Evolutionary conservation across 30 jellyfish, hydroid and myxozoan species (phyloP), one percentile per base, ranked within the genome.

Genomic region (Aurelia aurita complex sp. Pacific): DNA sequence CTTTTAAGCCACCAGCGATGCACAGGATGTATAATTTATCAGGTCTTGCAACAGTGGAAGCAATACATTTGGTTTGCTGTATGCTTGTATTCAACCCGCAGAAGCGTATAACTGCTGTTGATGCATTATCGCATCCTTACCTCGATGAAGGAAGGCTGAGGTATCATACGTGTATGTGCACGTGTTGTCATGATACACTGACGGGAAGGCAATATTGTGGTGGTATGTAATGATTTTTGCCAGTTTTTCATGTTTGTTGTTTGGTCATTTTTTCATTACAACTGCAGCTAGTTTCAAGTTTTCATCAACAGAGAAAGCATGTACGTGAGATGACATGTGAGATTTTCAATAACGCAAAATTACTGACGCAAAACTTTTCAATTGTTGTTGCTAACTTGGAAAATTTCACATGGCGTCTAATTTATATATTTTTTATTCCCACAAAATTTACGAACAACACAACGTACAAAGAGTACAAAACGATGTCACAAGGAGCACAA

Each of bases 91-190:
- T 92, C 62, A 87, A 92, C 86, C 98, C 98, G 3, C 80, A 87
- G 64, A 81, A 73, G 86, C 92, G 98, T 42, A 92, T 92, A 2
- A 79, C 98, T 42, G 98, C 92, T 4, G 52, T 94, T 5, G 98
- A 92, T 87, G 98, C 98, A 52, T 83, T 92, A 69, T 86, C 98
- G n/a, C 98, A 92, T 66, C 98, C 97, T 3, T 92, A 92, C 73
- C 94, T 92, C 40, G 98, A 92, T 52, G 98, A 92, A 63, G 98
- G 98, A 14, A 79, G 97, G 79, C 88, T 92, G 19, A 67, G 98
- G 52, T 92, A 81, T 68, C 98, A 92, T 74, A 92, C 98, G 12
- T 92, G 98, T 66, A 92, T 92, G 98, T 92, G 98, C 86, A 67
- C 95, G n/a, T 92, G 98, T 55, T 92, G 98, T 67, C 35, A 63